Evolutionary conservation across 2,797 vertebrate genomes (phyloP).

Genomic region (Apogon talboti): DNA sequence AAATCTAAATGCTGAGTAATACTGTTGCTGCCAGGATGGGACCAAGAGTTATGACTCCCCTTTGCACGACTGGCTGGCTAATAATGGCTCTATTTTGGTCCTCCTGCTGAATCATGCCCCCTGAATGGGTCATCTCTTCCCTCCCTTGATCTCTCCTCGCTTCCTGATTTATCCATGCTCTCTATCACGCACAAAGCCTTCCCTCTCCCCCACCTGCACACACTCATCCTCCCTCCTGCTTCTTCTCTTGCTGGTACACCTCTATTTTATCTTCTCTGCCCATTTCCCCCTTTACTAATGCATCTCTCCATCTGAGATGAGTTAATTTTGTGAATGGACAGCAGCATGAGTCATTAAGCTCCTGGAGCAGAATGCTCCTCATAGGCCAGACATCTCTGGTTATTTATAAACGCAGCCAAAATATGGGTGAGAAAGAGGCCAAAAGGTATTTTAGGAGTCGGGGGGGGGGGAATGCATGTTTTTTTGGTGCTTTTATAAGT

Average conservation of each 20-base stretch:
- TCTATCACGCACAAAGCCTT: conserved; percentile 7
- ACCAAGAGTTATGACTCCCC: conserved; percentile 66
- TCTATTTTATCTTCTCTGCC: too few relatives aligned
- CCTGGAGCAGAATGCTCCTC: conserved; percentile 42
- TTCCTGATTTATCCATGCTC: conserved; percentile 53
- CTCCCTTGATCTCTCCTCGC: conserved; percentile 45
- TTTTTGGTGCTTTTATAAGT: too few relatives aligned
- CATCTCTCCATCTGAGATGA: conserved; percentile 42
- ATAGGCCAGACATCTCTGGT: conserved; percentile 37
- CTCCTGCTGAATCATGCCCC: conserved; percentile 78
- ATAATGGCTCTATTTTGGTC: conserved; percentile 79
- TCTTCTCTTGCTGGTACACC: conserved; percentile 10
- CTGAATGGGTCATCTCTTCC: conserved; percentile 68
- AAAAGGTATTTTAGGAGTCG: neutral
- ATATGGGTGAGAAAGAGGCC: conserved; percentile 44
- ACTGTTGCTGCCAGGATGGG: conserved; percentile 54
- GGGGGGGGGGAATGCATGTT: too few relatives aligned
- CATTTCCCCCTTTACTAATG: conserved; percentile 30
- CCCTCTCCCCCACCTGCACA: conserved; percentile 1
- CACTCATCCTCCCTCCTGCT: conserved; percentile 6
- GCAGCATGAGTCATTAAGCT: conserved; percentile 62
- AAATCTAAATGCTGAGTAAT: conserved; percentile 73
- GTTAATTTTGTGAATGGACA: conserved; percentile 72
- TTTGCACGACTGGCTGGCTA: conserved; percentile 65
- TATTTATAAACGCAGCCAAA: conserved; percentile 64